A percentile compares a stretch with the other conserved stretches of the same genome.
Evolutionary conservation across 2,797 vertebrate genomes (phyloP).

Genomic region (Chlorospingus flavigularis): DNA sequence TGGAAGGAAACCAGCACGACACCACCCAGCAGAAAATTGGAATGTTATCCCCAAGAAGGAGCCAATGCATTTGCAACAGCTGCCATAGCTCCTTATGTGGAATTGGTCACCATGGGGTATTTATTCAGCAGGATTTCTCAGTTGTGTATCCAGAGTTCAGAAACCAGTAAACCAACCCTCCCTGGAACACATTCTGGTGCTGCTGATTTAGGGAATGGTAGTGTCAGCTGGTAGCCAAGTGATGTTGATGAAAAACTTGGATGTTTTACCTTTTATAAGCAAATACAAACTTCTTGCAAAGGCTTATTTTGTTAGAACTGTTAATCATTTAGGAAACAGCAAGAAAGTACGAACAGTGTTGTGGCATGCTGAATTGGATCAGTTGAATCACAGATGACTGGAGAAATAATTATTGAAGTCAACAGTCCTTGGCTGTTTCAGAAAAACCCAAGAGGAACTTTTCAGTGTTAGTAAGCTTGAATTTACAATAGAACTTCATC

Average conservation of each 20-base stretch:
- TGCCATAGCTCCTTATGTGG: neutral
- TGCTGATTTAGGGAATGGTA: neutral
- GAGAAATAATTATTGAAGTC: neutral
- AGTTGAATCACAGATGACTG: neutral
- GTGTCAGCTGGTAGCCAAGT: neutral
- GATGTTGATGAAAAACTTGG: neutral
- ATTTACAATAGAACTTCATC: neutral
- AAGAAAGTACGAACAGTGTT: neutral
- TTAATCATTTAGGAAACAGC: neutral
- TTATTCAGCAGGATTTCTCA: neutral
- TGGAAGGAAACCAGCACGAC: neutral
- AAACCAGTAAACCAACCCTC: neutral
- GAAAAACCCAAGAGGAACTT: neutral
- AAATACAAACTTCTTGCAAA: neutral
- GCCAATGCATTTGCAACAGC: neutral
- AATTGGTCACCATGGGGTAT: neutral
- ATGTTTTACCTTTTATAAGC: neutral
- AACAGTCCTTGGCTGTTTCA: neutral
- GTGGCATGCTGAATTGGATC: neutral
- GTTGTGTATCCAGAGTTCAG: neutral
- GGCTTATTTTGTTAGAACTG: neutral
- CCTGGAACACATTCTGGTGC: neutral
- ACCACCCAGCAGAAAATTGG: neutral
- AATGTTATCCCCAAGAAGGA: neutral
- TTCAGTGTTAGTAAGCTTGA: neutral